phyloP scores from a whole-genome alignment of 2,113 vertebrate species.

The Pangasianodon hypophthalmus region DNA sequence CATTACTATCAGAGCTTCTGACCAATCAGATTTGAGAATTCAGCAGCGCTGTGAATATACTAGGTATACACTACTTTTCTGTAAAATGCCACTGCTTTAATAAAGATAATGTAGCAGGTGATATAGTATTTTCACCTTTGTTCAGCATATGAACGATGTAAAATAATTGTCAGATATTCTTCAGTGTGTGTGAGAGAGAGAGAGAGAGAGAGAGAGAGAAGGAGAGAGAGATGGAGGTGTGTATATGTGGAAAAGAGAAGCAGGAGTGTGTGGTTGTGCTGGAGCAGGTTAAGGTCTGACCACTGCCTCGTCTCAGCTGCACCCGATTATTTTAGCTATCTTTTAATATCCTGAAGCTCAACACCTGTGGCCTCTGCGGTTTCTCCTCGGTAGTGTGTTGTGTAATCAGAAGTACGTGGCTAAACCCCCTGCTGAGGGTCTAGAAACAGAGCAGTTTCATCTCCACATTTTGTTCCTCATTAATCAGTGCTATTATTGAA shows the following conservation, averaged over 20 bases:
- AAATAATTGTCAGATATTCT: neutral
- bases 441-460: constrained; percentile 61
- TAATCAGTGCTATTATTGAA: neutral
- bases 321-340: constrained; percentile 65
- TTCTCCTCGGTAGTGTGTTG: constrained; percentile 60
- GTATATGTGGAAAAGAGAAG: constrained; percentile 41
- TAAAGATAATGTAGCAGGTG: neutral
- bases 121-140: too few species aligned
- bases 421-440: constrained; percentile 47
- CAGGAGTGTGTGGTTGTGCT: constrained; percentile 52
- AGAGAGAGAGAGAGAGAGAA: neutral
- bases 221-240: neutral
- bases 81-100: neutral
- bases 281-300: constrained; percentile 56
- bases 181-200: neutral
- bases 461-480: constrained; percentile 68
- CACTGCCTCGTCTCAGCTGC: constrained; percentile 64
- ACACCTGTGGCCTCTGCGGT: constrained; percentile 67
- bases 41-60: neutral
- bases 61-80: neutral
- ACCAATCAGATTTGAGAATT: neutral
- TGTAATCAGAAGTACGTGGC: constrained; percentile 57
- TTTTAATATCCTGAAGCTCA: constrained; percentile 70
- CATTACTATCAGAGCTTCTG: neutral
- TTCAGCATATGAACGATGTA: neutral